A percentile compares a stretch with the other conserved stretches of the same genome.
These are phyloP conservation scores for Pitangus sulphuratus DNA, from an alignment of 2,797 vertebrate genomes.

Conservation along the genomic window DNA sequence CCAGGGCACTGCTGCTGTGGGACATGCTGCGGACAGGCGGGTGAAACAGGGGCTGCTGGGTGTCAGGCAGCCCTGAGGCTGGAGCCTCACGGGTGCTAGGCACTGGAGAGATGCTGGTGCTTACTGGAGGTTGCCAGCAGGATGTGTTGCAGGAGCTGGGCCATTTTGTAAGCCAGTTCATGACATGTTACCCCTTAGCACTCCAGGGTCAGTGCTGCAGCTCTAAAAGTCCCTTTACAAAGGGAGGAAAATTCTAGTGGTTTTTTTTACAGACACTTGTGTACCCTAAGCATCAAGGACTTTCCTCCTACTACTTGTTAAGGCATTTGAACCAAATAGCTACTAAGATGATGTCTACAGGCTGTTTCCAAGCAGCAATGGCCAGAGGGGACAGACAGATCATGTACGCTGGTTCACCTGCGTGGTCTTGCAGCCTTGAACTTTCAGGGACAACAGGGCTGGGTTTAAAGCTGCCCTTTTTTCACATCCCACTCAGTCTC, in stretches of 20 bases:
- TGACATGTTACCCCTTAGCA: neutral
- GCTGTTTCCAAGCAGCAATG: neutral
- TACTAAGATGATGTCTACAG: neutral
- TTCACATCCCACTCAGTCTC: rapidly evolving
- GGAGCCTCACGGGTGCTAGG: rapidly evolving
- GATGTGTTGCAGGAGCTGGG: rapidly evolving
- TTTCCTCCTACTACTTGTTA: neutral
- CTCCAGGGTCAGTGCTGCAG: neutral
- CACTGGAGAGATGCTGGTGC: neutral
- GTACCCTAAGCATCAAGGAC: neutral
- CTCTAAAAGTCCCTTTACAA: neutral
- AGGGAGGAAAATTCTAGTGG: neutral
- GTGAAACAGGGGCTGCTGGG: rapidly evolving
- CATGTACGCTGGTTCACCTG: neutral
- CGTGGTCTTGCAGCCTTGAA: neutral
- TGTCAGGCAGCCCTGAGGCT: neutral
- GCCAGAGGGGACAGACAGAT: neutral
- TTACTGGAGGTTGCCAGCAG: neutral
- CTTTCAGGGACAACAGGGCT: neutral
- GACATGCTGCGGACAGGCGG: rapidly evolving
- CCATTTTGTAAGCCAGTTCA: neutral
- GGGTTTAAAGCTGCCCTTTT: neutral
- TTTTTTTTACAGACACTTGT: neutral
- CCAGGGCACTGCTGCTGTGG: neutral
- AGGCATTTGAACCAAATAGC: neutral